Evolutionary conservation across 2,113 vertebrate species (phyloP).

Genomic region (Oophaga pumilio): DNA sequence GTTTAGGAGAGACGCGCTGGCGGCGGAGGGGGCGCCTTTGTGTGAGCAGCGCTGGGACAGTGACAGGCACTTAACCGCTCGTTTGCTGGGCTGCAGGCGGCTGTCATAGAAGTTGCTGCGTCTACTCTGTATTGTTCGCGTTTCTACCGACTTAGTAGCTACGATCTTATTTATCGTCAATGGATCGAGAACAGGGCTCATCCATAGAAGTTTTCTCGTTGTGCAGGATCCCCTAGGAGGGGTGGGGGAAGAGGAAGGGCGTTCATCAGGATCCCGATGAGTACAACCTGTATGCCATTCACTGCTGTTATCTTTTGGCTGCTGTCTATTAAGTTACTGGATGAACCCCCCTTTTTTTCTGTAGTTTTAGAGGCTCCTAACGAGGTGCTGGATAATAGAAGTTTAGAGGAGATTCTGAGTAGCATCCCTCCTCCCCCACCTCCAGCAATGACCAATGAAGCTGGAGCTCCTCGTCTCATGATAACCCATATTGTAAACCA

Average conservation of each 20-base stretch:
- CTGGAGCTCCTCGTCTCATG: conserved; percentile 96
- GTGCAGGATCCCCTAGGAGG: background rate
- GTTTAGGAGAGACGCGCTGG: background rate
- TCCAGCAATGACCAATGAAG: conserved; percentile 96
- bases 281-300: conserved; percentile 21
- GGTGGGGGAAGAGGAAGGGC: conserved; percentile 6
- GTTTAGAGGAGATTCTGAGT: conserved; percentile 95
- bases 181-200: too few species aligned
- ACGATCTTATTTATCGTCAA: background rate
- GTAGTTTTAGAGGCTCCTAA: conserved; percentile 68
- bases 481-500: conserved; percentile 97
- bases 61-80: conserved; percentile 37
- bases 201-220: background rate
- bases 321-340: conserved; percentile 32
- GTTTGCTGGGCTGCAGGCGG: background rate
- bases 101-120: background rate
- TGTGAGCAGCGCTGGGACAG: background rate
- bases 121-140: background rate
- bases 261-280: conserved; percentile 48
- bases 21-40: conserved; percentile 1
- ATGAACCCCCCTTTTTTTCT: conserved; percentile 71
- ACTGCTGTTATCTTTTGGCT: background rate
- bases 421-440: conserved; percentile 95
- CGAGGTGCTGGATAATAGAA: conserved; percentile 82
- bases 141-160: too few species aligned